Evolutionary conservation across 2,888 invertebrate species (phyloP).

Genomic region (Andrena chrysosceles): DNA sequence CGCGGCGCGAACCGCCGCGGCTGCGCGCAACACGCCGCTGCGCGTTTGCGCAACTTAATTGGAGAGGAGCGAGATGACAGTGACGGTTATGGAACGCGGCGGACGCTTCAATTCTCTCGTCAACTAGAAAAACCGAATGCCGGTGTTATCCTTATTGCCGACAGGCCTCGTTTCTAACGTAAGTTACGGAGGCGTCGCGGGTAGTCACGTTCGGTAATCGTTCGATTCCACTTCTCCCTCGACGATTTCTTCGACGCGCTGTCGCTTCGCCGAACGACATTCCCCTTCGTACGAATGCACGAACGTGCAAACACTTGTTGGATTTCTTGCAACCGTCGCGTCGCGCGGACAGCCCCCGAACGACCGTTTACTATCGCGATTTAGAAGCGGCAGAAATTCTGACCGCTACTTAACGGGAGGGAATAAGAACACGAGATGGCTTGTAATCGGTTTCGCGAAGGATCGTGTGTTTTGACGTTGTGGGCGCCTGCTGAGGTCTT

Average conservation of each 20-base stretch:
- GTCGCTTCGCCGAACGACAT: conserved; percentile 65
- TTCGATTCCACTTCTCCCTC: conserved; percentile 59
- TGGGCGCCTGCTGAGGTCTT: background rate
- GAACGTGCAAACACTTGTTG: conserved; percentile 66
- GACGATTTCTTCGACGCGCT: conserved; percentile 61
- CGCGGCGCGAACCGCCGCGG: conserved; percentile 1
- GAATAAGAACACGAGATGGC: conserved; percentile 21
- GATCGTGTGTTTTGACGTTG: conserved; percentile 9
- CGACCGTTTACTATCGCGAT: conserved; percentile 44
- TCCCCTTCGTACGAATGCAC: conserved; percentile 68
- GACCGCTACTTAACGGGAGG: conserved; percentile 5
- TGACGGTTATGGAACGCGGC: conserved; percentile 28
- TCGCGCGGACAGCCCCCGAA: conserved; percentile 15
- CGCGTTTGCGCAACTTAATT: conserved; percentile 31
- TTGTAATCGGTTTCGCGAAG: conserved; percentile 46
- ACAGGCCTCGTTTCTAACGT: conserved; percentile 45
- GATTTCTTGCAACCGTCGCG: conserved; percentile 43
- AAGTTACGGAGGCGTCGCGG: conserved; percentile 50
- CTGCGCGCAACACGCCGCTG: background rate
- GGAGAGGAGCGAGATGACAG: conserved; percentile 16
- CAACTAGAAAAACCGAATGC: conserved; percentile 50
- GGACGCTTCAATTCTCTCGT: conserved; percentile 41
- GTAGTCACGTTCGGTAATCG: conserved; percentile 72
- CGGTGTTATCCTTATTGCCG: conserved; percentile 54
- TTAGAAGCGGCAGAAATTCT: conserved; percentile 47